Evolutionary conservation across 2,797 vertebrate genomes (phyloP).

Genomic region (Antrozous pallidus): DNA sequence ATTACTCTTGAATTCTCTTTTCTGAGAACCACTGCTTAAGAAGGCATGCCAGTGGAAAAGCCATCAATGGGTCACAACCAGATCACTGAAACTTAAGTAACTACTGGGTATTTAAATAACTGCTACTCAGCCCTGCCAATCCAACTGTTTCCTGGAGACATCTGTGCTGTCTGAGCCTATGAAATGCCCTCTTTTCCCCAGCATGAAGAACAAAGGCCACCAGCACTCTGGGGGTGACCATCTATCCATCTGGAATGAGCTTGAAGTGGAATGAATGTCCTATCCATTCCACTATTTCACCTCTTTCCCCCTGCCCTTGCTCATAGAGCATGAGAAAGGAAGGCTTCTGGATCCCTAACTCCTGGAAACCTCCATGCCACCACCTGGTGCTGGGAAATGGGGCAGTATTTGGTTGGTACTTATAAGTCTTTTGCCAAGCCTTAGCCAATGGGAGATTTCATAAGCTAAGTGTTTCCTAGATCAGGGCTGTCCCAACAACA

Average conservation of each 20-base stretch:
- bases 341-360: neutral
- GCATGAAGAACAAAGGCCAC: neutral
- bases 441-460: neutral
- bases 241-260: no score
- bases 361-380: neutral
- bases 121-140: neutral
- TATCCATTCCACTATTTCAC: neutral
- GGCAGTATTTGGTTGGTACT: neutral
- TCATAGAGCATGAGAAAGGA: neutral
- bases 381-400: neutral
- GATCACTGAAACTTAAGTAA: constrained; percentile 1
- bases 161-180: neutral
- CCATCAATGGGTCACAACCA: neutral
- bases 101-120: constrained; percentile 4
- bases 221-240: neutral
- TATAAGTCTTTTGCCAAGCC: neutral
- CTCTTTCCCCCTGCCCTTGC: neutral
- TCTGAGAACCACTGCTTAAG: neutral
- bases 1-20: constrained; percentile 53
- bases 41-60: constrained; percentile 34
- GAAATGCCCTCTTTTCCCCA: neutral
- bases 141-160: neutral
- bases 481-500: neutral
- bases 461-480: neutral
- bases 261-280: no score